Evolutionary conservation across 2,797 vertebrate species (phyloP), one percentile per base, ranked within the genome.

Genomic region (Rhodeus uyekii): DNA sequence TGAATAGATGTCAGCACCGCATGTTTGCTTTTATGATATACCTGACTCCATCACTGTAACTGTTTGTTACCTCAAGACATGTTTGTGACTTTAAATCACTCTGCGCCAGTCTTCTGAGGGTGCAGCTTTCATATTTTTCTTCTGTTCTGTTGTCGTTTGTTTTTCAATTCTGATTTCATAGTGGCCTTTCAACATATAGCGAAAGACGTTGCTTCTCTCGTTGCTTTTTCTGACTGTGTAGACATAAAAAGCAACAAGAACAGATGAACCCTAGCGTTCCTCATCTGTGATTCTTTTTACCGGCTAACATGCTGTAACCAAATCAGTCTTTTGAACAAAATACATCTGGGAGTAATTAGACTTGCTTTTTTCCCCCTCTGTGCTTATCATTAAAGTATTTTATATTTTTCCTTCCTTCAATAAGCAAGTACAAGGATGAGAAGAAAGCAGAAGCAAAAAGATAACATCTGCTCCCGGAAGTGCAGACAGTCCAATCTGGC

Each of bases 311-410:
- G 32, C 46, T 77, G 74, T 68, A 39, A 64, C 64, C 63, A 22
- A 71, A 78, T 76, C 63, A 55, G 24, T 71, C 38, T 50, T 80
- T 81, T 79, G 84, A 88, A 83, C 73, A 80, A 53, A 87, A 75
- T 80, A 53, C 86, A 89, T 87, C 89, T 91, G 90, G 69, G 34
- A 69, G 86, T 81, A 84, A 89, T 92, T 90, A 91, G 86, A 90
- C 88, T 89, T 82, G 32, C 8, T 44, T 76, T 50, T 76, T 77
- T 67, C 19, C 81, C n/a, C 87, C 58, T 78, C 78, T 82, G 38
- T 90, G 87, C 88, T 78, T 87, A 72, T 81, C 38, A 79, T 13
- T 63, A 85, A 86, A 87, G 88, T 46, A 76, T 86, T 87, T 86
- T 65, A 29, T 46, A 60, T 74, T 80, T 83, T 55, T 83, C 81